Conservation (phyloP, 2,888 invertebrate species). For the Trissolcus japonicus region DNA sequence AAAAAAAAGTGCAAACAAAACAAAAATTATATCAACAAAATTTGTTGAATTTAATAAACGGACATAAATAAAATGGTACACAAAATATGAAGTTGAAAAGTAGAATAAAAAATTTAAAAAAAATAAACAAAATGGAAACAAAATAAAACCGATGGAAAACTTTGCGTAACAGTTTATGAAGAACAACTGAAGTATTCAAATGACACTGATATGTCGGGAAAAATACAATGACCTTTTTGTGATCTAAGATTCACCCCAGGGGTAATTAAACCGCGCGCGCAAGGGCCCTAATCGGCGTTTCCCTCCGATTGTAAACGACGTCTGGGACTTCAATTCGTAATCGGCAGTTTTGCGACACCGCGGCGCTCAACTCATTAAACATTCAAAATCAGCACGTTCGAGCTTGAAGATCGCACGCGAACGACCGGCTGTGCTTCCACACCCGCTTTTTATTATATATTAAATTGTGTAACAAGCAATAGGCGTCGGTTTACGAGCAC, state of each 20-base stretch:
- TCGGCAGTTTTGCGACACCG: not conserved
- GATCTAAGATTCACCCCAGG: constrained; percentile 41
- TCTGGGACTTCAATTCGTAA: constrained; percentile 25
- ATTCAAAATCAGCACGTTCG: too few species aligned
- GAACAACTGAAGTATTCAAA: not conserved
- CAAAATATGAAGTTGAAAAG: not conserved
- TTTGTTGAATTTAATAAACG: too few species aligned
- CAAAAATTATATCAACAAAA: too few species aligned
- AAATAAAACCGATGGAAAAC: not conserved
- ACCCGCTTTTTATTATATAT: not conserved
- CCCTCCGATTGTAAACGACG: constrained; percentile 41
- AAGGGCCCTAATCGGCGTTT: constrained; percentile 33
- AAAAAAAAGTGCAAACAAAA: too few species aligned
- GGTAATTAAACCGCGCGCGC: constrained; percentile 26
- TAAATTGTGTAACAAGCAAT: too few species aligned
- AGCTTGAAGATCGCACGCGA: too few species aligned
- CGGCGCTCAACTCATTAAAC: not conserved
- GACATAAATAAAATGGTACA: too few species aligned
- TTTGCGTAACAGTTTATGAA: not conserved
- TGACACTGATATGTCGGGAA: constrained; percentile 1
- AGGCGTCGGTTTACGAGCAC: constrained; percentile 25
- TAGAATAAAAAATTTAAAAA: not conserved
- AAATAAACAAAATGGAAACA: not conserved
- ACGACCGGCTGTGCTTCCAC: too few species aligned
- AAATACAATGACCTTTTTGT: constrained; percentile 28